These are phyloP conservation scores for Serinus canaria DNA, from an alignment of 2,113 vertebrate species.

Conservation along the genomic window DNA sequence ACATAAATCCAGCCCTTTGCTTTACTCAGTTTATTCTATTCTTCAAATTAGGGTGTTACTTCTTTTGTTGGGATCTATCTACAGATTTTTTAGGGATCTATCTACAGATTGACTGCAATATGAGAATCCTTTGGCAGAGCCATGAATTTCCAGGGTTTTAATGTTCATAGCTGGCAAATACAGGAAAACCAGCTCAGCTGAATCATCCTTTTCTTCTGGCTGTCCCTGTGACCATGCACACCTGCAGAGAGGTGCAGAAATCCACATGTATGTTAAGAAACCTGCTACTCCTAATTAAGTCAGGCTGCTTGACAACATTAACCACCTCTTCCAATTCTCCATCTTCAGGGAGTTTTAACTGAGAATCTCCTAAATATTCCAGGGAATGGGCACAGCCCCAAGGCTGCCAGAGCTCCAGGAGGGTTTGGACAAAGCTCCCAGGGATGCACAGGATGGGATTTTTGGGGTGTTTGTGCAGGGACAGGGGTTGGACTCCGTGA, in stretches of 20 bases:
- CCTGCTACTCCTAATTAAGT: not conserved
- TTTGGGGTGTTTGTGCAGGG: not conserved
- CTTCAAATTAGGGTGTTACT: not conserved
- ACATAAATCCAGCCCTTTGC: not conserved
- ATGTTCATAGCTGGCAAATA: not conserved
- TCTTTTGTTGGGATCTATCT: not conserved
- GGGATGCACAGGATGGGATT: not conserved
- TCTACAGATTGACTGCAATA: not conserved
- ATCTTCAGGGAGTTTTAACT: not conserved
- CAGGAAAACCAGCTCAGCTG: not conserved
- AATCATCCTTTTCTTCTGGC: not conserved
- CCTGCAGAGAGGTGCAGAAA: not conserved
- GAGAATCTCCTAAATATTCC: not conserved
- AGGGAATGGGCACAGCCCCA: fast-evolving
- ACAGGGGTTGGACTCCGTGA: fast-evolving
- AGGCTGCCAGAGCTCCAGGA: not conserved
- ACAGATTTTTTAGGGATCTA: not conserved
- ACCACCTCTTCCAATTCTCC: not conserved
- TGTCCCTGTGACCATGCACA: not conserved
- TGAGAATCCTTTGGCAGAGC: not conserved
- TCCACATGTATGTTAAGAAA: not conserved
- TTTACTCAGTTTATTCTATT: not conserved
- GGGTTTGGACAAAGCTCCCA: fast-evolving
- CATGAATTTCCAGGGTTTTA: not conserved
- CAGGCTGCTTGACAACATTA: not conserved